These are phyloP conservation scores for Diceros bicornis DNA, from an alignment of 2,797 vertebrate species.

Conservation along the genomic window DNA sequence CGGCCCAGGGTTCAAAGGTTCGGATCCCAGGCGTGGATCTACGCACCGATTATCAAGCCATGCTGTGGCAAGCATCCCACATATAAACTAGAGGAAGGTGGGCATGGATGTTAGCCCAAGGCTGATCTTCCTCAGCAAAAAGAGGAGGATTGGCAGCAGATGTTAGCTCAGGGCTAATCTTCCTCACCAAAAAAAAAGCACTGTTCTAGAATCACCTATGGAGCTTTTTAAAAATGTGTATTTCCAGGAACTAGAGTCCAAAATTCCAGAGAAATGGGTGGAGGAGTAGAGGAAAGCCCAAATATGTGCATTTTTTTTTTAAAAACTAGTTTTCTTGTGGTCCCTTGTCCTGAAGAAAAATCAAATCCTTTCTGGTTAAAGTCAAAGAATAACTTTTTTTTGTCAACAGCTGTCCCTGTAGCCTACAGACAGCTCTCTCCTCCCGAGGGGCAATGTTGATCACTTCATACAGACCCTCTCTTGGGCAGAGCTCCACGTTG, in stretches of 20 bases:
- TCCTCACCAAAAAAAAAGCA: background rate
- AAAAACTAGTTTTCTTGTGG: background rate
- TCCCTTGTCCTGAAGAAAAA: slow-evolving; percentile 34
- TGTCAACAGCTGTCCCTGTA: background rate
- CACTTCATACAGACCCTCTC: background rate
- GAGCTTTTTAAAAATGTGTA: background rate
- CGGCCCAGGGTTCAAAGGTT: too few relatives aligned
- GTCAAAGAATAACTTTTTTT: slow-evolving; percentile 25
- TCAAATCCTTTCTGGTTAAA: slow-evolving; percentile 12
- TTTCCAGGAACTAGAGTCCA: background rate
- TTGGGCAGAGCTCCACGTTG: background rate
- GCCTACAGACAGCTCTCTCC: background rate
- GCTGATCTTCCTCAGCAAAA: too few relatives aligned
- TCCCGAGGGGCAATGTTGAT: background rate
- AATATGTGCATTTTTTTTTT: background rate
- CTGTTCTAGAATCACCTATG: background rate
- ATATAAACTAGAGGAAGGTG: too few relatives aligned
- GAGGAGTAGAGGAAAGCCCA: background rate
- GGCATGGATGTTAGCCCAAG: too few relatives aligned
- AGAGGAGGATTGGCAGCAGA: too few relatives aligned
- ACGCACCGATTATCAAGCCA: too few relatives aligned
- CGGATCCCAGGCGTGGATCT: too few relatives aligned
- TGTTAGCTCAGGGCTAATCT: too few relatives aligned
- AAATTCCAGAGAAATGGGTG: background rate
- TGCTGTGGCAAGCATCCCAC: too few relatives aligned